phyloP scores from a whole-genome alignment of 1,140 invertebrate species.

The Zaprionus africanus region DNA sequence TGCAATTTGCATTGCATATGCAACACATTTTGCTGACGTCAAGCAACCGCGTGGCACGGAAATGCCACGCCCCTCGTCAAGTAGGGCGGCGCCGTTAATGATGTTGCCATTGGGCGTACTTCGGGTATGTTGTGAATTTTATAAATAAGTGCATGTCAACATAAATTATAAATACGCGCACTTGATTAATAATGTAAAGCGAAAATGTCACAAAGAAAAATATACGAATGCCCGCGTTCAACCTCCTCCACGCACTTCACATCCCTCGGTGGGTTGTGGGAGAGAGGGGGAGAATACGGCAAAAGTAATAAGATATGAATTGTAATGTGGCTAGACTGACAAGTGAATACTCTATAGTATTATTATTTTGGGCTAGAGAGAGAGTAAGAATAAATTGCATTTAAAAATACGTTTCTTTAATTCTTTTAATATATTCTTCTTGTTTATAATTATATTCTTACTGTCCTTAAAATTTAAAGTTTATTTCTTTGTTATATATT shows the following conservation, averaged over 20 bases:
- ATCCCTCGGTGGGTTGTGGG: neutral
- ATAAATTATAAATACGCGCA: slow-evolving; percentile 77
- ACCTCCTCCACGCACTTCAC: slow-evolving; percentile 28
- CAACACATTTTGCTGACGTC: slow-evolving; percentile 40
- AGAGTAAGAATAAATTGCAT: neutral
- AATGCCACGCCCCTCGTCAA: slow-evolving; percentile 25
- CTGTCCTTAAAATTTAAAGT: too few species aligned
- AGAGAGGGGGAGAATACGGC: neutral
- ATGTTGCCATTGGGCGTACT: slow-evolving; percentile 40
- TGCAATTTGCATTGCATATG: slow-evolving; percentile 48
- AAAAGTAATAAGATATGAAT: neutral
- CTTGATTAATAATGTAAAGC: slow-evolving; percentile 78
- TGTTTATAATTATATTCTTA: too few species aligned
- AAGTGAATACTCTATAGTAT: slow-evolving; percentile 1
- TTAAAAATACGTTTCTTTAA: too few species aligned
- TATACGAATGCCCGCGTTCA: slow-evolving; percentile 37
- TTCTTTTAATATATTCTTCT: too few species aligned
- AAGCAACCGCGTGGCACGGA: slow-evolving; percentile 3
- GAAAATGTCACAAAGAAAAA: slow-evolving; percentile 77
- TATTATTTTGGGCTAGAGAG: neutral
- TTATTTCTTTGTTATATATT: too few species aligned
- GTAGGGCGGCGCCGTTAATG: slow-evolving; percentile 37
- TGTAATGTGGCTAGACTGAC: neutral
- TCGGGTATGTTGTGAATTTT: slow-evolving; percentile 51
- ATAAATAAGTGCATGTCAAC: slow-evolving; percentile 78